Conservation (phyloP, 1,140 invertebrate species). For the Macrobrachium rosenbergii region DNA sequence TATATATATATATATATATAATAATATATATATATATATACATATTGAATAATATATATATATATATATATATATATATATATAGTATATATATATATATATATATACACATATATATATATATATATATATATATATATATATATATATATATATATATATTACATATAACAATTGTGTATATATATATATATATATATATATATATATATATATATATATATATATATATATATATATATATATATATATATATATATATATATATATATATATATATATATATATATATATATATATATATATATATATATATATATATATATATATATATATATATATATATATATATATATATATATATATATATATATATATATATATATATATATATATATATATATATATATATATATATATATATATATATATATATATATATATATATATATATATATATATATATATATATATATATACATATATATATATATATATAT, state of each 20-base stretch:
- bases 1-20: too few relatives aligned
- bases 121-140: too few relatives aligned
- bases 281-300: conserved; percentile 36
- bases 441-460: too few relatives aligned
- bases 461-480: too few relatives aligned
- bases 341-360: conserved; percentile 35
- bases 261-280: conserved; percentile 35
- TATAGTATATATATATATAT: too few relatives aligned
- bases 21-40: too few relatives aligned
- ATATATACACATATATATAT: too few relatives aligned
- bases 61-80: too few relatives aligned
- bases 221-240: conserved; percentile 35
- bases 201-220: conserved; percentile 43
- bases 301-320: conserved; percentile 23
- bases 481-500: too few relatives aligned
- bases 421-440: background rate
- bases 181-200: background rate
- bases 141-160: too few relatives aligned
- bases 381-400: conserved; percentile 38
- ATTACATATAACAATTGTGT: too few relatives aligned
- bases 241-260: conserved; percentile 29
- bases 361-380: conserved; percentile 39
- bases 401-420: conserved; percentile 38
- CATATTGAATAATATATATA: too few relatives aligned
- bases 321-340: conserved; percentile 21